These are phyloP conservation scores for Leistus spinibarbis DNA, from an alignment of 2,888 invertebrate genomes.

Conservation along the genomic window DNA sequence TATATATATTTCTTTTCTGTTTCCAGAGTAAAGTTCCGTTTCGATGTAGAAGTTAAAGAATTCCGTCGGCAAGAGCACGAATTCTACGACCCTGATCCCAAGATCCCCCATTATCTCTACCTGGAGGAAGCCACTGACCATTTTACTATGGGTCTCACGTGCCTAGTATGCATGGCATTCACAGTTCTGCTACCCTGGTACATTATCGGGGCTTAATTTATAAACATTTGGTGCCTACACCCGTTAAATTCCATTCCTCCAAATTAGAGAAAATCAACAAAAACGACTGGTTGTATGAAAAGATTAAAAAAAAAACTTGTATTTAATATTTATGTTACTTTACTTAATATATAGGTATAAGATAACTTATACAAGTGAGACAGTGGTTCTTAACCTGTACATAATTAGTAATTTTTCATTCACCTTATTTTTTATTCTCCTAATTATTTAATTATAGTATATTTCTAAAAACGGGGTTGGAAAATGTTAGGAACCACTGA, in stretches of 20 bases:
- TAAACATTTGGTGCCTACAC: neutral
- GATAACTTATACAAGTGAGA: no score
- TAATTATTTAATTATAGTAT: no score
- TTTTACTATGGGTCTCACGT: slow-evolving; percentile 60
- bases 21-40: slow-evolving; percentile 61
- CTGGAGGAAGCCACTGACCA: slow-evolving; percentile 49
- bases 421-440: no score
- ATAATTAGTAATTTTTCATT: no score
- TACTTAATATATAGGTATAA: no score
- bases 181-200: slow-evolving; percentile 62
- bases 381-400: no score
- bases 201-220: slow-evolving; percentile 52
- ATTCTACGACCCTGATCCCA: slow-evolving; percentile 52
- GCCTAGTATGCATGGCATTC: slow-evolving; percentile 59
- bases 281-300: no score
- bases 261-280: no score
- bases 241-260: neutral
- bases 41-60: slow-evolving; percentile 63
- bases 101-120: slow-evolving; percentile 16
- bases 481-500: no score
- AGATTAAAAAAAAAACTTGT: no score
- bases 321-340: no score
- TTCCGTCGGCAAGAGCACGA: slow-evolving; percentile 60
- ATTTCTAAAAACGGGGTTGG: no score
- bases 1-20: slow-evolving; percentile 43